Evolutionary conservation across 2,113 vertebrate genomes (phyloP), one percentile per base, ranked within the genome.

Genomic region (Sciurus niger): DNA sequence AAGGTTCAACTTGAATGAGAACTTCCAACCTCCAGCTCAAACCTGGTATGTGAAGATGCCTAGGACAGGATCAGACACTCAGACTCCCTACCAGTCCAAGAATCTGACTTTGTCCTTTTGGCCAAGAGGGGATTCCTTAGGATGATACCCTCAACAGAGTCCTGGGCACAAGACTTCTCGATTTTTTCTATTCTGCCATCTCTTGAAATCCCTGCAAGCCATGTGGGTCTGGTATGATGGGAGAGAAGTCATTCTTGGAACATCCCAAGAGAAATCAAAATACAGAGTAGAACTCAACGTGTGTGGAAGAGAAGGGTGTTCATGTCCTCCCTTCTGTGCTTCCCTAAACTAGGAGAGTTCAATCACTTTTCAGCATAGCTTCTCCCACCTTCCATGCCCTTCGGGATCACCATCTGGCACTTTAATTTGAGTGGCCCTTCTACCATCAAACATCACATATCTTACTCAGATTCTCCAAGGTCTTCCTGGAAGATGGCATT

Each of bases 1-100:
- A 55, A 96, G 40, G 88, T 51, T 93, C 90, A 60, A n/a, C 60
- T 2, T 79, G 70, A 97, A 90, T 4, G 4, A 92, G 94, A 78
- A 65, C 76, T 76, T 95, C 89, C 51, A 90, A 84, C 72, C 76
- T 84, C 30, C n/a, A 85, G 34, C 87, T 95, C 67, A 51, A 58
- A 51, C 37, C 79, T 53, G 48, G 43, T 40, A 0, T 4, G 17
- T 0, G 11, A 43, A 73, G 70, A 83, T 5, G 12, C 28, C 68
- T 68, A 40, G 58, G 82, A 60, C 0, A 63, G 53, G 60, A 84
- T 40, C 12, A 68, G 22, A 14, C 11, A 25, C 3, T 65, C 76
- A 86, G 80, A 77, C 55, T 68, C 0, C 55, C 18, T 53, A 48
- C 5, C 10, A 30, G 60, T 14, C 74, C 32, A 24, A 89, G 55